Evolutionary conservation across 2,113 vertebrate genomes (phyloP).

Genomic region (Chaetura pelagica): DNA sequence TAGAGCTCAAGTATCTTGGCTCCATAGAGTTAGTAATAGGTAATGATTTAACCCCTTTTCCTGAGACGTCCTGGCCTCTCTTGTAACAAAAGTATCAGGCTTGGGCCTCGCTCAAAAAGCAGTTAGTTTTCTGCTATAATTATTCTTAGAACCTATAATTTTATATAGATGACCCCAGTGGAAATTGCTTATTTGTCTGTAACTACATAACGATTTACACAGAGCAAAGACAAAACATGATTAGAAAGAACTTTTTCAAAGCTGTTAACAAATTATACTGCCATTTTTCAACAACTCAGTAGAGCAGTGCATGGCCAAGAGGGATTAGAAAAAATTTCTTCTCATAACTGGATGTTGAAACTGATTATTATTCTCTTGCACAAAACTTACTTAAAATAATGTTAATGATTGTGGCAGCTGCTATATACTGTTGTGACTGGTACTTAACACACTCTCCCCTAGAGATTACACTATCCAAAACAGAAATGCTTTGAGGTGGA

Average conservation of each 20-base stretch:
- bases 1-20: not conserved
- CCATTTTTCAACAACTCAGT: not conserved
- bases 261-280: not conserved
- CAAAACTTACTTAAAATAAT: not conserved
- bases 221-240: not conserved
- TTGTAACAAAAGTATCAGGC: too few species aligned
- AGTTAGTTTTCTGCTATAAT: not conserved
- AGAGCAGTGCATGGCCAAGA: not conserved
- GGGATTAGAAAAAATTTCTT: not conserved
- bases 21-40: accelerated
- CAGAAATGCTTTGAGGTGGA: not conserved
- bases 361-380: not conserved
- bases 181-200: not conserved
- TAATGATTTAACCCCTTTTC: not conserved
- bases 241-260: not conserved
- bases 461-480: not conserved
- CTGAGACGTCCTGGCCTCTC: not conserved
- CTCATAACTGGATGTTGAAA: not conserved
- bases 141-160: not conserved
- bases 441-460: not conserved
- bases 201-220: not conserved
- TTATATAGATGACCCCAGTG: not conserved
- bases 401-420: not conserved
- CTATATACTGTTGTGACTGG: not conserved
- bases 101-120: not conserved